Percentiles rank a stretch among this genome's conserved stretches.
Evolutionary conservation across 2,113 vertebrate genomes (phyloP).

Genomic region (Hipposideros armiger): DNA sequence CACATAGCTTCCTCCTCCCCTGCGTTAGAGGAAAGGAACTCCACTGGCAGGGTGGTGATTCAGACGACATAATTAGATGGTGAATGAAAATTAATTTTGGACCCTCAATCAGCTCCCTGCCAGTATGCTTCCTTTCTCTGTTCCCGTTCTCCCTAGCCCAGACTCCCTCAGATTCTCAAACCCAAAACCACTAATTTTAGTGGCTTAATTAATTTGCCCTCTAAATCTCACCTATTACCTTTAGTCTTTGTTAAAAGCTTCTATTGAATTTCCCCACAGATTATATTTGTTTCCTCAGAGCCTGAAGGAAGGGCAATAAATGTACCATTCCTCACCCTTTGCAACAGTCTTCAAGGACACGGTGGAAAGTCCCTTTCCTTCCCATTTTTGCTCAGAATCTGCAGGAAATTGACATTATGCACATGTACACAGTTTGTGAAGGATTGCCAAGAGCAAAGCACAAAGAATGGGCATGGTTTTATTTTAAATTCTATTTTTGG

Average conservation of each 20-base stretch:
- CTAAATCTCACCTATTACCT: constrained; percentile 81
- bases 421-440: neutral
- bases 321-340: neutral
- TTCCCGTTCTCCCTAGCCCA: constrained; percentile 78
- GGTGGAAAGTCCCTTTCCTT: neutral
- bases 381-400: constrained; percentile 15
- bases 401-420: neutral
- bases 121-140: constrained; percentile 72
- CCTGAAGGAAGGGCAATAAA: constrained; percentile 27
- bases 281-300: constrained; percentile 47
- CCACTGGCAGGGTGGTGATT: constrained; percentile 65
- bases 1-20: neutral
- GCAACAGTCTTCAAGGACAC: neutral
- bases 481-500: constrained; percentile 28
- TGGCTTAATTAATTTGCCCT: constrained; percentile 85
- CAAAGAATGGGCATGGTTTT: neutral
- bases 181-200: constrained; percentile 81
- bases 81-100: constrained; percentile 85
- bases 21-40: constrained; percentile 54
- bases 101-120: constrained; percentile 58
- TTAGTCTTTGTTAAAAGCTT: constrained; percentile 60
- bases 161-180: constrained; percentile 80
- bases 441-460: neutral
- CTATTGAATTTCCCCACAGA: constrained; percentile 49
- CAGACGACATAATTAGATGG: constrained; percentile 81